Conservation (phyloP, 2,888 invertebrate species). For the Conistra vaccinii region DNA sequence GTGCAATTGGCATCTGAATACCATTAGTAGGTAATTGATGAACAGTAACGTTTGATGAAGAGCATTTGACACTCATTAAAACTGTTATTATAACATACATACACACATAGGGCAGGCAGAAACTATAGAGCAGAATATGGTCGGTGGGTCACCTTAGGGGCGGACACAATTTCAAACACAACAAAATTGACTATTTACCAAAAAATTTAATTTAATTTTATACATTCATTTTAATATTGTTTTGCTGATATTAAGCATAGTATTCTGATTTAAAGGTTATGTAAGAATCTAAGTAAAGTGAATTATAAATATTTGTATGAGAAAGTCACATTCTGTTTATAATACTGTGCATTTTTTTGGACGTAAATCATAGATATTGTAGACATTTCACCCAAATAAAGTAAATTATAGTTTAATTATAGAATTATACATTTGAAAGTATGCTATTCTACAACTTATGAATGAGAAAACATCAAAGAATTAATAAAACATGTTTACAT, state of each 20-base stretch:
- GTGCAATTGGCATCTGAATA: slow-evolving; percentile 16
- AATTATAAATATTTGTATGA: too few species aligned
- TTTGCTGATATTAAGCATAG: background rate
- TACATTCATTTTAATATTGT: too few species aligned
- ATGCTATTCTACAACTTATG: background rate
- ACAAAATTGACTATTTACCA: background rate
- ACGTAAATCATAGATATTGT: background rate
- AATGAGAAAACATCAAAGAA: slow-evolving; percentile 2
- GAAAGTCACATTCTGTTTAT: too few species aligned
- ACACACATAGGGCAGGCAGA: too few species aligned
- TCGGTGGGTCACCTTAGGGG: too few species aligned
- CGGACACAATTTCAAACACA: too few species aligned
- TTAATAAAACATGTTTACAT: background rate
- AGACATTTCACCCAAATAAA: background rate
- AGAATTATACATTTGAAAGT: background rate
- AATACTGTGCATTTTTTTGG: background rate
- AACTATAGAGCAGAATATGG: too few species aligned
- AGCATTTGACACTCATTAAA: background rate
- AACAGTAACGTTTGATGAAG: too few species aligned
- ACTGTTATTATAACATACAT: too few species aligned
- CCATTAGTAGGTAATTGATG: background rate
- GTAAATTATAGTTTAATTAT: background rate
- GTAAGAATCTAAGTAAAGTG: background rate
- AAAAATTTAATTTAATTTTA: too few species aligned
- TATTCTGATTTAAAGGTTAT: background rate